Conservation (phyloP, 2,888 invertebrate species). For the Epiperipatus broadwayi region DNA sequence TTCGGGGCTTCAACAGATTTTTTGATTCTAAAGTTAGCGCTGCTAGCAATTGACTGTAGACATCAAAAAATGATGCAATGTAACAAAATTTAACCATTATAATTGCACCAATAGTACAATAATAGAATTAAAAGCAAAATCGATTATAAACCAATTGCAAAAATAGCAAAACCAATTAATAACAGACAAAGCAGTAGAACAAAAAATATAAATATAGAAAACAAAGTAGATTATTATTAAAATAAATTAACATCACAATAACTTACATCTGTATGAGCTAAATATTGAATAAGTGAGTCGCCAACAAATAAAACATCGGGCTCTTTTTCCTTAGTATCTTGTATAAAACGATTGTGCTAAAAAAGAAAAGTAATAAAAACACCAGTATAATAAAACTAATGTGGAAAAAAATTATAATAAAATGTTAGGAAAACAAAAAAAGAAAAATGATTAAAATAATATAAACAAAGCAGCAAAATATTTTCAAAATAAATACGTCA, state of each 20-base stretch:
- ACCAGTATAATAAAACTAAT: background rate
- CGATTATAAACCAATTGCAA: no score
- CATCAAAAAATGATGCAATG: no score
- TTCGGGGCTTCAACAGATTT: no score
- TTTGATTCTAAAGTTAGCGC: no score
- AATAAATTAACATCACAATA: background rate
- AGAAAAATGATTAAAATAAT: slow-evolving; percentile 1
- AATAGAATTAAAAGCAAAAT: slow-evolving; percentile 6
- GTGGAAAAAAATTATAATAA: background rate
- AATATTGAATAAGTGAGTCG: slow-evolving; percentile 61
- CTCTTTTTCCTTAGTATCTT: slow-evolving; percentile 68
- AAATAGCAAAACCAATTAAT: no score
- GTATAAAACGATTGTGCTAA: slow-evolving; percentile 64
- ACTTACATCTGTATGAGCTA: slow-evolving; percentile 49
- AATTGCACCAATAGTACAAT: no score
- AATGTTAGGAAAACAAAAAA: background rate
- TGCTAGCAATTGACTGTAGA: no score
- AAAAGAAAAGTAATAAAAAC: slow-evolving; percentile 22
- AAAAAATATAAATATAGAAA: no score
- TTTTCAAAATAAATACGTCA: no score
- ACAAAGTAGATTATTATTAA: background rate
- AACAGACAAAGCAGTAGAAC: no score
- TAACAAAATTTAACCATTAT: no score
- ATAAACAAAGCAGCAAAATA: no score
- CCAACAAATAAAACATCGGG: slow-evolving; percentile 80